Conservation (phyloP, 1,140 invertebrate genomes). For the Dreissena rostriformis region DNA sequence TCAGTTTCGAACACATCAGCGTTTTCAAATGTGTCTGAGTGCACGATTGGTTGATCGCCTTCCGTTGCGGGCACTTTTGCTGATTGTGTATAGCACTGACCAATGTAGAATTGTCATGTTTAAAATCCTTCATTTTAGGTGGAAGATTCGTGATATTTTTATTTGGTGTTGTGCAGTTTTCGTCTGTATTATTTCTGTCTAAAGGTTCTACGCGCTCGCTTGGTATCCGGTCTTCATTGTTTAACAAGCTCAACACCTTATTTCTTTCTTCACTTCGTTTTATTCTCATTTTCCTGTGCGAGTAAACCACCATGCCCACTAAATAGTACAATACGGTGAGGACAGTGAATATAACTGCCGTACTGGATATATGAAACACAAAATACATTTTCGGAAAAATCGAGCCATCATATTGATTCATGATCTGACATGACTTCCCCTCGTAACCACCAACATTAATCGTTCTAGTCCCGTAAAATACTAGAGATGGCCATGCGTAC, state of each 20-base stretch:
- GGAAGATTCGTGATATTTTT: too few species aligned
- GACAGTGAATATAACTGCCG: slow-evolving; percentile 21
- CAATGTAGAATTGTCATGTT: too few species aligned
- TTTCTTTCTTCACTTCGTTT: not conserved
- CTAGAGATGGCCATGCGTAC: slow-evolving; percentile 18
- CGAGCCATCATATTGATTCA: slow-evolving; percentile 32
- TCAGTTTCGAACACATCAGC: too few species aligned
- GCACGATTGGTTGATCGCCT: too few species aligned
- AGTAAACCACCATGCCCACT: slow-evolving; percentile 41
- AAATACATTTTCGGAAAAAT: slow-evolving; percentile 32
- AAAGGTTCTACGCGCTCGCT: too few species aligned
- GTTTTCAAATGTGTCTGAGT: too few species aligned
- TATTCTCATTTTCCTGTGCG: slow-evolving; percentile 11
- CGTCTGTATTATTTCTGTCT: not conserved
- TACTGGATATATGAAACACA: slow-evolving; percentile 9
- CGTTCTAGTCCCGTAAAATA: slow-evolving; percentile 40
- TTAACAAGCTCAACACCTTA: not conserved
- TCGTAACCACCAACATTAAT: not conserved
- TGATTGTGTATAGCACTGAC: too few species aligned
- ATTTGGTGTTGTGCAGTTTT: too few species aligned
- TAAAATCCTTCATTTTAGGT: too few species aligned
- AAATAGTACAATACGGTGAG: slow-evolving; percentile 45
- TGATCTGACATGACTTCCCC: slow-evolving; percentile 21
- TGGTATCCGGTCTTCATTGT: too few species aligned
- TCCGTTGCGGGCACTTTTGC: too few species aligned